Base-by-base conservation (phyloP, 1,140 invertebrate species). In the Trissolcus basalis region DNA sequence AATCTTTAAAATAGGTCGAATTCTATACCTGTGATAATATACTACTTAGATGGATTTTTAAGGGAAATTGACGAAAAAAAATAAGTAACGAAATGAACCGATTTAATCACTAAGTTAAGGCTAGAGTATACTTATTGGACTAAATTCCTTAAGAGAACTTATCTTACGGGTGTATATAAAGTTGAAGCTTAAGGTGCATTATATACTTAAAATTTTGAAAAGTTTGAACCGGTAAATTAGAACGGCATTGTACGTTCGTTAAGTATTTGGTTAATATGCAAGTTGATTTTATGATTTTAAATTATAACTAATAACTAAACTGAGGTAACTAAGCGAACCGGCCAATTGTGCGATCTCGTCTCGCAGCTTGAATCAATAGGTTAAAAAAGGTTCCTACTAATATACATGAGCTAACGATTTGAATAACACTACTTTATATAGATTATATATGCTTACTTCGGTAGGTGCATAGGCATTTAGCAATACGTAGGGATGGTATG, bases 381-480 rank as follows among this genome's bases (percentile, higher is more conserved):
- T 80, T 68, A 82, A 74, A 83, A 82, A 85, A 83, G 81, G 84
- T 87, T 87, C 85, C 85, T 87, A 86, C 81, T 86, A 86, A 86
- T 79, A 80, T 79, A 81, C 67, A 69, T 65, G 74, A 83, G 63
- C 78, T 80, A 79, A 72, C 77, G 72, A 77, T 80, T 80, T 67
- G 60, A 49, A 77, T 71, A 76, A 74, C 50, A 58, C 59, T 77
- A 80, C 54, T 71, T 77, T 58, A 53, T 55, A 69, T 75, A 73
- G 44, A 61, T 61, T 75, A 77, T 63, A 79, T 41, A 80, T 67
- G 63, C 35, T 81, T 74, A 75, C 69, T 59, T 60, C 64, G 68
- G 70, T 79, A 76, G 68, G 9, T 79, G 64, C 14, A 65, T 82
- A 82, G 70, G 54, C 78, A 70, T 55, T 82, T 83, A 82, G 82